Evolutionary conservation across 2,113 vertebrate genomes (phyloP), one percentile per base, ranked within the genome.

Genomic region (Dromas ardeola): DNA sequence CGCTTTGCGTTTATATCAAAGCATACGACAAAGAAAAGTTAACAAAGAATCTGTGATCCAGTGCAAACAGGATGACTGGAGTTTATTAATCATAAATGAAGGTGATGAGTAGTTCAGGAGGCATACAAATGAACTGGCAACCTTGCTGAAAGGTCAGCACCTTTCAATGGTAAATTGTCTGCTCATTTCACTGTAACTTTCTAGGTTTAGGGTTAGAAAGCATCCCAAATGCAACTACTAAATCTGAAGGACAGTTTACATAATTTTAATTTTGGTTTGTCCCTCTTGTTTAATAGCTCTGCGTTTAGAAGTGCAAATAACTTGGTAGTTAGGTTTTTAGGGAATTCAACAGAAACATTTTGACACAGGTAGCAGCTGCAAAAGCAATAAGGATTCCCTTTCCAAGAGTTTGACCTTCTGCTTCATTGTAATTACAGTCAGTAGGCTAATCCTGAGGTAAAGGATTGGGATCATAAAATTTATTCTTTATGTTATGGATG

Each of bases 11-110:
- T 96, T 97, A 90, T 73, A 92, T 32, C 30, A 78, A 97, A 97
- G 87, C 70, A 90, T 67, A 92, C 6, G 40, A 92, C 96, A 96
- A 84, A 67, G 80, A 91, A 96, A 93, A 97, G 85, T 95, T 97
- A 98, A 97, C 96, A 97, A 98, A 97, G 96, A 96, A 74, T 49
- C 88, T 96, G 77, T 92, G 88, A 97, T 94, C 65, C 93, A 95
- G 56, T 70, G 90, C 50, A 93, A 97, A 94, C 91, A 97, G 94
- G 92, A 93, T 97, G 96, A 94, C n/a, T 97, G 95, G 90, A 96
- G 93, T 96, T 98, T 97, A 97, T 97, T 98, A 97, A 97, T 97
- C 95, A 95, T 69, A 95, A 97, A 97, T 97, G 96, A 98, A 97
- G 86, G 85, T 72, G 91, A 88, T 65, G 66, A 98, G 95, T 81